A percentile compares a stretch with the other conserved stretches of the same genome.
These are phyloP conservation scores for Sorex fumeus DNA, from an alignment of 2,113 vertebrate genomes.

Conservation along the genomic window DNA sequence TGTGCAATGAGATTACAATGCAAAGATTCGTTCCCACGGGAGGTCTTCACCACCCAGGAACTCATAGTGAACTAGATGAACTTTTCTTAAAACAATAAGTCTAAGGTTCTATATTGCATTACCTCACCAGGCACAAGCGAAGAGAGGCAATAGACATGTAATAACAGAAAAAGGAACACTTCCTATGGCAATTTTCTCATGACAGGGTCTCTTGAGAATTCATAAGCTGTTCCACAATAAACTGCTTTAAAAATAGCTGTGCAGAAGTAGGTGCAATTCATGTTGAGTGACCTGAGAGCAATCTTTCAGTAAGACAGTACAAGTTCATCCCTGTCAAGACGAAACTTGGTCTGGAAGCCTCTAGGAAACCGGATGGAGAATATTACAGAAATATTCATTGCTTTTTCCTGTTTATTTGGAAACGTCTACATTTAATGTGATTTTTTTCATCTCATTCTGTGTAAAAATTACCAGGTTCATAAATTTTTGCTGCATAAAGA, in stretches of 20 bases:
- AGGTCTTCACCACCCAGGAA: constrained; percentile 50
- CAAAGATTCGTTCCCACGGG: background rate
- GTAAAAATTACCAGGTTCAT: background rate
- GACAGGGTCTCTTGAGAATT: constrained; percentile 69
- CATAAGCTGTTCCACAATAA: constrained; percentile 9
- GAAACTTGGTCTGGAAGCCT: background rate
- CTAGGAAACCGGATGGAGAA: background rate
- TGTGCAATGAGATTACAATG: constrained; percentile 51
- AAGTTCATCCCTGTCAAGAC: constrained; percentile 4
- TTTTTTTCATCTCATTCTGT: background rate
- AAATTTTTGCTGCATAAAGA: background rate
- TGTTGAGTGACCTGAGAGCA: constrained; percentile 20
- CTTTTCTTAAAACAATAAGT: constrained; percentile 61
- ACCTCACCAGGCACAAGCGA: constrained; percentile 46
- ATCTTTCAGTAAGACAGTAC: background rate
- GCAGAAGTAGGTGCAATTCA: background rate
- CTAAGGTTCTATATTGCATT: constrained; percentile 4
- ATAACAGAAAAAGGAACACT: background rate
- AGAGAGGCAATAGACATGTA: background rate
- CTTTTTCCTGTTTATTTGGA: constrained; percentile 16
- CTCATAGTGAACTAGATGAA: constrained; percentile 44
- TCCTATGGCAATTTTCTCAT: constrained; percentile 62
- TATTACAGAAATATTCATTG: constrained; percentile 14
- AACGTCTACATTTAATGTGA: background rate
- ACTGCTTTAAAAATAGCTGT: constrained; percentile 33